Evolutionary conservation across 1,140 invertebrate species (phyloP), one percentile per base, ranked within the genome.

Genomic region (Ruditapes philippinarum): DNA sequence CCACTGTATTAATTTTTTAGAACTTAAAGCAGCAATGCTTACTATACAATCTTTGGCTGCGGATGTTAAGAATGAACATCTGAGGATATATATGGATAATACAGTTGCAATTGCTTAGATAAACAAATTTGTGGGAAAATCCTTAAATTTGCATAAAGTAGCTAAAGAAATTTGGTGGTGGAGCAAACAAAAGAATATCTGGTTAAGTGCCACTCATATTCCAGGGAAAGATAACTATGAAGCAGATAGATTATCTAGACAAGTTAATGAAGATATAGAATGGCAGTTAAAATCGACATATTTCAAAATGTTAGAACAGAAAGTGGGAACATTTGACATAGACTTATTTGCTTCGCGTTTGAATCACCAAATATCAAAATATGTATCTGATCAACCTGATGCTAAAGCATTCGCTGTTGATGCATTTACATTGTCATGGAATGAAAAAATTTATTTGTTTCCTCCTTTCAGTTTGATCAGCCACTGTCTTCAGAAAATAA

Each of bases 281-380:
- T 91, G 90, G 88, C 74, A n/a, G 42, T 31, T 91, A 22, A 51
- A 74, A 45, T 0, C 12, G 62, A 4, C 40, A n/a, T n/a, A 81
- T 22, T 89, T 91, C 68, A 3, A 22, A 28, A 60, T 19, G 36
- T 14, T 90, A 0, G 45, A 76, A 31, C 9, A 65, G 11, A 45
- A 36, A 11, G 85, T 31, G 0, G 54, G 31, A 7, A 31, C 36
- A 2, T 38, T 73, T 28, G 14, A 62, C 0, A 83, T 79, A 74
- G 90, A 91, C 49, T 1, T 91, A 36, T 90, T 91, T 90, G 88
- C 89, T 7, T 91, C 88, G 22, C 65, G 91, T 45, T 49, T 86
- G 12, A 90, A 91, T 54, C 38, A 65, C 7, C 84, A 90, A 49
- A 14, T 90, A 2, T 17, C 25, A n/a, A 70, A n/a, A 49, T 91